Conservation (phyloP, 1,140 invertebrate species). For the silkworm (Bombyx mori) region ASM3026992v2 NC_085112.1:5604501-5605000, state of each 20-base stretch:
- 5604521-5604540: conserved; percentile 26
- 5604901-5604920: too few species aligned
- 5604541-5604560: conserved; percentile 48
- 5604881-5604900: too few species aligned
- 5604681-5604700: conserved; percentile 62
- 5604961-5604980: too few species aligned
- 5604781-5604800: conserved; percentile 47
- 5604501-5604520: background rate
- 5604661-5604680: conserved; percentile 63
- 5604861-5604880: too few species aligned
- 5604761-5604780: conserved; percentile 60
- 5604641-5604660: conserved; percentile 22
- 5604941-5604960: too few species aligned
- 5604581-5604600: conserved; percentile 71
- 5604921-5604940: too few species aligned
- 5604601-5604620: conserved; percentile 71
- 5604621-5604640: conserved; percentile 41
- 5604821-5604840: conserved; percentile 16
- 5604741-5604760: conserved; percentile 56
- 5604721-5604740: conserved; percentile 50
- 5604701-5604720: conserved; percentile 55
- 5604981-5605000: too few species aligned
- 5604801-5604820: conserved; percentile 61
- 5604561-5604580: conserved; percentile 52
- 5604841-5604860: background rate